Conservation (phyloP, 2,797 vertebrate genomes). For the Cephalopachus bancanus region DNA sequence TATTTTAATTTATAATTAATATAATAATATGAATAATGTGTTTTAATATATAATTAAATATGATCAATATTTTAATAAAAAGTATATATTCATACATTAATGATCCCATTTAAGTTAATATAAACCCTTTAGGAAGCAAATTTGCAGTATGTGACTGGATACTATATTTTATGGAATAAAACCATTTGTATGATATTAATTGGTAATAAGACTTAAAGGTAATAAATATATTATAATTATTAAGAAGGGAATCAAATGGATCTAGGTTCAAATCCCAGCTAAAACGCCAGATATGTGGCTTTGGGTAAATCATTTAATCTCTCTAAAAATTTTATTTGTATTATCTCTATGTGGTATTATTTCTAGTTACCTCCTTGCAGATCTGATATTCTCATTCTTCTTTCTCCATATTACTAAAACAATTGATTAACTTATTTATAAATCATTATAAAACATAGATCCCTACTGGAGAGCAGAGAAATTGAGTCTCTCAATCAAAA, state of each 20-base stretch:
- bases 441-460: background rate
- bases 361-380: background rate
- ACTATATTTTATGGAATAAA: background rate
- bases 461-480: background rate
- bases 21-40: no score
- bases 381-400: background rate
- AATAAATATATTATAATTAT: background rate
- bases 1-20: no score
- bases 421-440: background rate
- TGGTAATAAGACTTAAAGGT: background rate
- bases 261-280: background rate
- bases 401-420: background rate
- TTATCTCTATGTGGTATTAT: background rate
- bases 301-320: background rate
- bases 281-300: background rate
- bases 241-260: conserved; percentile 23
- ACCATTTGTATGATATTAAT: background rate
- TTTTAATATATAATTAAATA: no score
- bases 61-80: background rate
- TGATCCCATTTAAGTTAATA: conserved; percentile 23
- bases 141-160: background rate
- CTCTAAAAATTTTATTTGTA: background rate
- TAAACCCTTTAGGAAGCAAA: conserved; percentile 43
- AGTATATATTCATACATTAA: background rate
- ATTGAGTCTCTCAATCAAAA: background rate